Evolutionary conservation across 2,113 vertebrate species (phyloP).

Genomic region (human (Homo sapiens)): GRCh38 chr9:99328501-99329000

Average conservation of each 20-base stretch:
- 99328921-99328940: conserved; percentile 72
- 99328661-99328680: conserved; percentile 23
- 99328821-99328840: conserved; percentile 28
- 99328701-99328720: background rate
- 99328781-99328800: conserved; percentile 39
- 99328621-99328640: conserved; percentile 32
- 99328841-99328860: conserved; percentile 68
- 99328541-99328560: background rate
- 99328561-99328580: background rate
- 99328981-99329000: conserved; percentile 64
- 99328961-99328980: conserved; percentile 76
- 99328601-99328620: conserved; percentile 33
- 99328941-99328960: conserved; percentile 63
- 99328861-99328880: conserved; percentile 65
- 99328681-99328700: conserved; percentile 2
- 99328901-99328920: conserved; percentile 78
- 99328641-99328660: conserved; percentile 61
- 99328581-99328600: background rate
- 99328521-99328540: background rate
- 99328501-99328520: background rate
- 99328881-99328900: conserved; percentile 72
- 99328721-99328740: background rate
- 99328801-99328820: conserved; percentile 20
- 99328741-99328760: background rate
- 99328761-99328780: background rate